Base-by-base conservation (phyloP, 2,113 vertebrate genomes). In the Podilymbus podiceps region DNA sequence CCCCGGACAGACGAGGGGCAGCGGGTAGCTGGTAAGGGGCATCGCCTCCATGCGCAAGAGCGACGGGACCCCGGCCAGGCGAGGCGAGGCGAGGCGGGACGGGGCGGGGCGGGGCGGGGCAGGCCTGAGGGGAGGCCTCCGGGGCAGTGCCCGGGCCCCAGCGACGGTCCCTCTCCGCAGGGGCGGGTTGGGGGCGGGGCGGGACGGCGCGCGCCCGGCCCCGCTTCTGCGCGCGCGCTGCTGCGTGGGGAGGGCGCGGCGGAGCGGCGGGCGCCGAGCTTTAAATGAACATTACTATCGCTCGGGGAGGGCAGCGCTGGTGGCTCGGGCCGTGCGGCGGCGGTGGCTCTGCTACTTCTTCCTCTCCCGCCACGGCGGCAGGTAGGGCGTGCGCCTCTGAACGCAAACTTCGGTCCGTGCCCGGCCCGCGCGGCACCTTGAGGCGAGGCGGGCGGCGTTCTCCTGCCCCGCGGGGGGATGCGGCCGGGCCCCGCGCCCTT, bases 261-360 rank as follows among this genome's bases (percentile, higher is more conserved):
- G 60, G 91, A 83, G 79, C 93, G 85, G 87, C 93, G 68, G 89
- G 92, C 93, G 94, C 92, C 95, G 92, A 90, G 95, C 95, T 95
- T 93, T 92, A 95, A 93, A 96, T 88, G 95, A 97, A 87, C 92
- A 83, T 79, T 76, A 82, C 59, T 64, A 79, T 68, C 93, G 84
- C 83, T 62, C n/a, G 86, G 59, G 79, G 89, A 80, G 83, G 73
- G 84, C 72, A 89, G 92, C 95, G 82, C 62, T 35, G 83, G 86
- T 63, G 95, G 89, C 59, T 92, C 63, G 93, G 93, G 67, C 72
- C 55, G 76, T 8, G 44, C 31, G 72, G 92, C 52, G 13, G 13
- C 69, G 44, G 66, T 59, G 13, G 47, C 58, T 55, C 62, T 14
- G 55, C 66, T n/a, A 40, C 40, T 3, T 50, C 38, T 3, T 38